phyloP scores from a whole-genome alignment of 2,797 vertebrate genomes.

The Brachyrhaphis roseni region DNA sequence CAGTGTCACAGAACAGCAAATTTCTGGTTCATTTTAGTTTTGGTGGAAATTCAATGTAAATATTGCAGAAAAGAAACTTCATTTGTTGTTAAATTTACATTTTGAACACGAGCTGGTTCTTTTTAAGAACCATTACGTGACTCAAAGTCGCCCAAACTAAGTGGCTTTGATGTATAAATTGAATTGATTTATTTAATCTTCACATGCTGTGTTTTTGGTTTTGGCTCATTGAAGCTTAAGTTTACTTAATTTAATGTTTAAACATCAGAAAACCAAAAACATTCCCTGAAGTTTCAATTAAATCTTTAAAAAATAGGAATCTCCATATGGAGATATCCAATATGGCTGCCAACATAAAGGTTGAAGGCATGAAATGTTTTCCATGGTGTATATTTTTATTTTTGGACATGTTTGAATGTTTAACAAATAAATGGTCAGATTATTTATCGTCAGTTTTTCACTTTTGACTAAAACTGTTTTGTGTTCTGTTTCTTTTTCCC shows the following conservation, averaged over 20 bases:
- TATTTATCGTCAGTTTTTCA: neutral
- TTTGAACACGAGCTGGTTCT: no score
- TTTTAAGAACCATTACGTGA: neutral
- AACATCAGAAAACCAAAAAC: neutral
- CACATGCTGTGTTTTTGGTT: neutral
- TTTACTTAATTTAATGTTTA: neutral
- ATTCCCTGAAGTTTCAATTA: neutral
- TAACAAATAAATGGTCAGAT: neutral
- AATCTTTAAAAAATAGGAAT: neutral
- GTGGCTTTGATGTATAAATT: neutral
- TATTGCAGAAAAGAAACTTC: no score
- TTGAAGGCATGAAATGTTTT: neutral
- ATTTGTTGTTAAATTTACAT: no score
- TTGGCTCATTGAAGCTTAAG: neutral
- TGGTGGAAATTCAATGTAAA: no score
- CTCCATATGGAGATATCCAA: neutral
- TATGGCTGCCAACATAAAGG: neutral
- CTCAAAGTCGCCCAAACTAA: neutral
- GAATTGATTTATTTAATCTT: neutral
- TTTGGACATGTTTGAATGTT: neutral
- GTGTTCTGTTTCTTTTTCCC: rapidly evolving
- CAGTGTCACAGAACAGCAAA: no score
- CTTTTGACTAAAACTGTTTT: neutral
- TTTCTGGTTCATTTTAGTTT: no score
- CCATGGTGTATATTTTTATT: neutral